These are phyloP conservation scores for Scaptomyza tumidula DNA, from an alignment of 2,888 invertebrate genomes.

Conservation along the genomic window DNA sequence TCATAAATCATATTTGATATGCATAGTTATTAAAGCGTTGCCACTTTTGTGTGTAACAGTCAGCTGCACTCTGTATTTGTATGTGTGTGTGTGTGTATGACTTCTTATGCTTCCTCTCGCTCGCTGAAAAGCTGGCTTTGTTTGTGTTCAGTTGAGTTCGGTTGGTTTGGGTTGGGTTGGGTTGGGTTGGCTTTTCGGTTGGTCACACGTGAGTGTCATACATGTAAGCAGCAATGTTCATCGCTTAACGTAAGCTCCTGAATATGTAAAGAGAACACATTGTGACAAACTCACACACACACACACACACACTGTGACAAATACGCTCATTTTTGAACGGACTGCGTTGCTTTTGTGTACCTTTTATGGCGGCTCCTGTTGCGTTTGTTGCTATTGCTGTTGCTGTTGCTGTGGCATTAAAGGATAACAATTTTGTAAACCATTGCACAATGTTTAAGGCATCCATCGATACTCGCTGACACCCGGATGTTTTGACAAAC, in stretches of 20 bases:
- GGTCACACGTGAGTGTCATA: conserved; percentile 20
- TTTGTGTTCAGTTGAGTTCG: conserved; percentile 5
- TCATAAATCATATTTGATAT: conserved; percentile 26
- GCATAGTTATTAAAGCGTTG: conserved; percentile 6
- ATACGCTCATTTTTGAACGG: conserved; percentile 9
- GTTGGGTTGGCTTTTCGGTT: neutral
- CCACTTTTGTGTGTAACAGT: neutral
- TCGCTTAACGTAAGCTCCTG: conserved; percentile 39
- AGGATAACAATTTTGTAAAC: conserved; percentile 42
- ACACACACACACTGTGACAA: conserved; percentile 6
- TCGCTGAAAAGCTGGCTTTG: conserved; percentile 17
- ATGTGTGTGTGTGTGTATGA: conserved; percentile 7
- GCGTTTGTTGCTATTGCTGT: conserved; percentile 8
- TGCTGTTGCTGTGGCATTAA: conserved; percentile 31
- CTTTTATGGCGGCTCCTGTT: conserved; percentile 25
- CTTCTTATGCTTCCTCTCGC: conserved; percentile 5
- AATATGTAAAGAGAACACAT: conserved; percentile 23
- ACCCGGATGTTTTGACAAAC: conserved; percentile 13
- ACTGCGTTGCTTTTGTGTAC: conserved; percentile 6
- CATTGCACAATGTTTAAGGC: conserved; percentile 38
- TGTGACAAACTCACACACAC: conserved; percentile 4
- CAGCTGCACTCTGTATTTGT: neutral
- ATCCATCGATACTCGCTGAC: conserved; percentile 14
- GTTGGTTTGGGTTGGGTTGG: neutral
- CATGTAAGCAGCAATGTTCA: conserved; percentile 42